Base-by-base conservation (phyloP, 2,797 vertebrate species). In the Hipposideros larvatus region DNA sequence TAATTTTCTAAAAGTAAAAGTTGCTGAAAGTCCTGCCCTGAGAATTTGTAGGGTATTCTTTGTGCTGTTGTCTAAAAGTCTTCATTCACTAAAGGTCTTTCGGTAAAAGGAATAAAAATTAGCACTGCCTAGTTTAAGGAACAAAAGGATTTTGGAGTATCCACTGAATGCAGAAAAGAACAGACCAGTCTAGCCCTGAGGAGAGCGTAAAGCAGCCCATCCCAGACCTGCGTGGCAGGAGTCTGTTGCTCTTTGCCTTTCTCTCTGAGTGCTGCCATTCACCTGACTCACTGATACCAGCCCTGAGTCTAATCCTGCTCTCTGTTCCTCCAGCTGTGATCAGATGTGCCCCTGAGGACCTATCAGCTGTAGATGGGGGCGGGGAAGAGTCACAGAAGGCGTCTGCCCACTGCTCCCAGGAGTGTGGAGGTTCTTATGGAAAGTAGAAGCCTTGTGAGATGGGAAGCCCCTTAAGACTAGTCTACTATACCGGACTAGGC, bases 21-120 rank as follows among this genome's bases (percentile, higher is more conserved):
- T 24, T 24, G 15, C 53, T 37, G 55, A 82, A 19, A 46, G 3
- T 77, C 34, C 14, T 15, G 16, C 37, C 11, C 11, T 34, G 73
- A 90, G 43, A 71, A 43, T 92, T 63, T 78, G 31, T 80, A 8
- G 87, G 68, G 14, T 66, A 92, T 89, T 83, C 51, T 83, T 74
- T 41, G 57, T 59, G 48, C 24, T 31, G 0, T 77, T 87, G 51
- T 87, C 57, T 59, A 26, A 86, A 94, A 74, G 26, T 37, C 66
- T 92, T 24, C 91, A 24, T 92, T 87, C 7, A 34, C 66, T 43
- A 65, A 55, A 78, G 43, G 4, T 13, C 31, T 97, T 68, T 46
- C 77, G 59, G 37, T 51, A 77, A 80, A 94, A 70, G 41, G 46
- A 87, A 48, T 79, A 57, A 55, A 91, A 55, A 77, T 41, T 11